Evolutionary conservation across 2,888 invertebrate genomes (phyloP).

Genomic region (Eilema griseolum): DNA sequence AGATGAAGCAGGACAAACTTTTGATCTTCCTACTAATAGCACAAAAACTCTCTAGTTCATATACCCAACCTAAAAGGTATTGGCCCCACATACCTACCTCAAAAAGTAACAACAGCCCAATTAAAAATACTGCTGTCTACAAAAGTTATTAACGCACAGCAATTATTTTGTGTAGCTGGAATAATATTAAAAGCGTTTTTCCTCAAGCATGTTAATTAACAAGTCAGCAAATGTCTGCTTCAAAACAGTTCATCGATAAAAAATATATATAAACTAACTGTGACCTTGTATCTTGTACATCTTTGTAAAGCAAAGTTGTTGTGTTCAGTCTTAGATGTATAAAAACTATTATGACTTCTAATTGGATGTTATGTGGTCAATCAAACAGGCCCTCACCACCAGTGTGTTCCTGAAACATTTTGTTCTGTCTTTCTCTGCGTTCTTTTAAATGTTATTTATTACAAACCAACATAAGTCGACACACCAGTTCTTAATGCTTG

Average conservation of each 20-base stretch:
- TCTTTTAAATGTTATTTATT: too few species aligned
- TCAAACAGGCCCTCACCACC: not conserved
- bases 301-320: not conserved
- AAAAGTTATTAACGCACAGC: not conserved
- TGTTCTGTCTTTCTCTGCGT: too few species aligned
- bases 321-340: not conserved
- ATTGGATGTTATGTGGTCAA: not conserved
- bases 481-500: too few species aligned
- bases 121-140: not conserved
- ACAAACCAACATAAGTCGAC: too few species aligned
- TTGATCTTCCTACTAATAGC: too few species aligned
- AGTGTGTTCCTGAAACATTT: not conserved
- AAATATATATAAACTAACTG: not conserved
- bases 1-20: too few species aligned
- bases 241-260: not conserved
- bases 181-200: not conserved
- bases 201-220: constrained; percentile 3
- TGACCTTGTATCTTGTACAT: not conserved
- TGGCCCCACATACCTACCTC: not conserved
- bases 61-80: not conserved
- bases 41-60: too few species aligned
- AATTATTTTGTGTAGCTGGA: not conserved
- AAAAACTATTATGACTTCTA: not conserved
- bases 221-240: not conserved
- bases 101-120: not conserved